Evolutionary conservation across 2,888 invertebrate genomes (phyloP), one percentile per base, ranked within the genome.

Genomic region (Eilema caniola): DNA sequence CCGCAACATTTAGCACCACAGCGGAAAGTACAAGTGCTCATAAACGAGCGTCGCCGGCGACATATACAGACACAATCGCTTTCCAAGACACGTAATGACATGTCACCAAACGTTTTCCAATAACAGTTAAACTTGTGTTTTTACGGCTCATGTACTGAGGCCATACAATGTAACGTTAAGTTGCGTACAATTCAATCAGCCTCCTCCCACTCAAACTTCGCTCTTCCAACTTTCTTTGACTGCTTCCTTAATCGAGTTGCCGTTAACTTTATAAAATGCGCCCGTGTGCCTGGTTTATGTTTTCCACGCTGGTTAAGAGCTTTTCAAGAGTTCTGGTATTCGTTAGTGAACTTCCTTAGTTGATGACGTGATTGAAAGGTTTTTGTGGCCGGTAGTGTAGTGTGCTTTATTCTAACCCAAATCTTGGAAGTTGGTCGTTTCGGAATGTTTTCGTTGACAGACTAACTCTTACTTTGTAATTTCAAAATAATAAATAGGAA

Each of bases 231-330:
- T 92, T 91, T 88, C 88, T 91, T 88, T 87, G 88, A 88, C 90
- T 90, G 88, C 88, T 87, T 87, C 85, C 89, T 89, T 92, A 93
- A 93, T 92, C 90, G 91, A 92, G 92, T 93, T 92, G 83, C 82
- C 86, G 88, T 90, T 91, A 92, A 93, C 91, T 93, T 93, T 90
- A 89, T 91, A 92, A 91, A 93, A 92, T 88, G 90, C 89, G 90
- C 89, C 89, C 89, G 92, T 89, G 89, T 88, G 90, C 90, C 89
- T 86, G 90, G 88, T 91, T 92, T 93, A 91, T 92, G 91, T 91
- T 92, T 90, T 90, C 89, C 85, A 85, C 88, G 85, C 86, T 90
- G 89, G 89, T 92, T 92, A 89, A 91, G 90, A 92, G 92, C 91
- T 91, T 90, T 90, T 85, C 86, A 87, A 89, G 89, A 90, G 89